phyloP scores from a whole-genome alignment of 2,888 invertebrate species.

The Heliconius sara region DNA sequence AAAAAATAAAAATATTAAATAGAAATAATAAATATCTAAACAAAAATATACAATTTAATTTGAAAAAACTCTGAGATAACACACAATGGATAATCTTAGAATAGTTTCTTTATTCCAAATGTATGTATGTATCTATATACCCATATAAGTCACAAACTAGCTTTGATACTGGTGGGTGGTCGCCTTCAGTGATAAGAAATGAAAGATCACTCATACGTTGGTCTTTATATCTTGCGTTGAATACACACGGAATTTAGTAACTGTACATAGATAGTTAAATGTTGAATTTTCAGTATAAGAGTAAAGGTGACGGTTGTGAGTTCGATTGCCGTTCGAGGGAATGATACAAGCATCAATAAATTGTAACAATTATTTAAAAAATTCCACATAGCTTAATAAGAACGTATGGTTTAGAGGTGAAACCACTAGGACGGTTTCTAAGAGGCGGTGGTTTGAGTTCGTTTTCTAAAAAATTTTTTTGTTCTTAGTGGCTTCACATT shows the following conservation, averaged over 20 bases:
- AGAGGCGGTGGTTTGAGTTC: no score
- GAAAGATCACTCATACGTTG: conserved; percentile 59
- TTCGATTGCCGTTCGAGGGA: no score
- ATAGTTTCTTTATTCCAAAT: not conserved
- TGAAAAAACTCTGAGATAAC: not conserved
- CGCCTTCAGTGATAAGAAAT: conserved; percentile 69
- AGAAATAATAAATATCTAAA: not conserved
- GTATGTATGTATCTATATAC: not conserved
- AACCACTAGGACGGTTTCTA: no score
- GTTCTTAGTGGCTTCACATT: no score
- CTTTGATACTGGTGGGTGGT: conserved; percentile 34
- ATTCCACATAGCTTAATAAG: no score
- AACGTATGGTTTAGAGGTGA: no score
- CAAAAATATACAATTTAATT: not conserved
- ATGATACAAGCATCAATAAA: no score
- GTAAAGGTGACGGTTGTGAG: no score
- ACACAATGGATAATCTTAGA: not conserved
- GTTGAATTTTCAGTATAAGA: no score
- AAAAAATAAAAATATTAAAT: not conserved
- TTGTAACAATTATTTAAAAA: no score
- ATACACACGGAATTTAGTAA: conserved; percentile 23
- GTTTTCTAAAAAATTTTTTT: no score
- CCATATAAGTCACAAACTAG: conserved; percentile 10
- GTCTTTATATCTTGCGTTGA: conserved; percentile 21
- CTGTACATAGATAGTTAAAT: not conserved